Evolutionary conservation across 1,140 invertebrate species (phyloP).

Genomic region (Cecropterus lyciades): DNA sequence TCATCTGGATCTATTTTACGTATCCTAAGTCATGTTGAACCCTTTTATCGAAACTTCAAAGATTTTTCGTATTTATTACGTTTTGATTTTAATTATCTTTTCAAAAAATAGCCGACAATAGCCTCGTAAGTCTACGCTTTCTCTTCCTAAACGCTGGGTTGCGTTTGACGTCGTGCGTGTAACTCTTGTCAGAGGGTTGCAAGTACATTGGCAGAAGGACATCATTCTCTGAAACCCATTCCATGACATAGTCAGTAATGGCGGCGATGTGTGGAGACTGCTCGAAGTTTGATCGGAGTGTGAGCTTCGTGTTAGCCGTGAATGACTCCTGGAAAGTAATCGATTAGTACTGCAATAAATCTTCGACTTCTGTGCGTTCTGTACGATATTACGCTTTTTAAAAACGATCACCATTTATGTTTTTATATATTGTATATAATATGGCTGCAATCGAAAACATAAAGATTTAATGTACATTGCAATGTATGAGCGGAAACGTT

Average conservation of each 20-base stretch:
- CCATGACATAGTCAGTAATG: constrained; percentile 66
- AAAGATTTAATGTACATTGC: no score
- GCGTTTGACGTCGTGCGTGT: constrained; percentile 39
- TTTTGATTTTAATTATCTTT: background rate
- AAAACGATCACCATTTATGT: no score
- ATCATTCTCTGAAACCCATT: constrained; percentile 69
- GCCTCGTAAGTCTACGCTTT: constrained; percentile 46
- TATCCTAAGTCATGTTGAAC: no score
- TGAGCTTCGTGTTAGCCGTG: constrained; percentile 36
- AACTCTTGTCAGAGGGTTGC: constrained; percentile 46
- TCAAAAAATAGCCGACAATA: constrained; percentile 52
- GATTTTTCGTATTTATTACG: no score
- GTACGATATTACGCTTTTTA: no score
- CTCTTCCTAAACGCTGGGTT: constrained; percentile 54
- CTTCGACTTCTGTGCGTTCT: no score
- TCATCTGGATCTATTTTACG: no score
- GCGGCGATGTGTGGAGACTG: constrained; percentile 62
- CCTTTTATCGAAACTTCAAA: no score
- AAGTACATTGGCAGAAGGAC: constrained; percentile 63
- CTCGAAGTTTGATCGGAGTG: constrained; percentile 56
- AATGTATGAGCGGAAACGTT: no score
- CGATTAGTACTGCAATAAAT: no score
- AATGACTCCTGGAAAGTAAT: constrained; percentile 38
- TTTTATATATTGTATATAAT: no score
- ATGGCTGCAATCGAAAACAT: no score